Evolutionary conservation across 2,797 vertebrate genomes (phyloP), one percentile per base, ranked within the genome.

Genomic region (Gallinago nigripennis): DNA sequence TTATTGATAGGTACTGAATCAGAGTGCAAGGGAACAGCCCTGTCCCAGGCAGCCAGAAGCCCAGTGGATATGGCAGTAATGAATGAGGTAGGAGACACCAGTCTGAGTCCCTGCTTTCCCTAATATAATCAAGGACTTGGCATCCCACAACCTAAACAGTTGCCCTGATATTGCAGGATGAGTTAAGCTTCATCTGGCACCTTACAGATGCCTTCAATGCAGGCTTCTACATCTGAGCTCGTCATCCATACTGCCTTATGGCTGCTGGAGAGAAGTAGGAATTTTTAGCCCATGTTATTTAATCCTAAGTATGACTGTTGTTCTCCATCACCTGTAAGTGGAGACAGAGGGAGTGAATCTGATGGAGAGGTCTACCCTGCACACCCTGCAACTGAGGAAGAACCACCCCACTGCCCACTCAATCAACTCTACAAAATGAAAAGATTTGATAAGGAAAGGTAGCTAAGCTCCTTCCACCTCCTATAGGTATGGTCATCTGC

Each of bases 61-160:
- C 84, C 71, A 68, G 60, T 41, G 69, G 35, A 54, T 39, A 86
- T 2, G 28, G 60, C 41, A 90, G 50, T 93, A 93, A 94, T 79
- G 77, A 89, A 92, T 85, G 84, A 91, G 60, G 53, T 61, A 92
- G 89, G 82, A 96, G 72, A 88, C 84, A 82, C 17, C 39, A 87
- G 88, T 85, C 75, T 82, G 92, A 92, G 73, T 80, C 35, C 57
- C 57, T 86, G 65, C 43, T 78, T 91, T 92, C 54, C 50, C 79
- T 83, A 88, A 80, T 80, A 57, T 39, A 94, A 92, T 85, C 79
- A 88, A 60, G 39, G 37, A 60, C 46, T 54, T 80, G 75, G 37
- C 66, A 78, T 43, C 50, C 35, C 56, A n/a, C 37, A 65, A 65
- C 30, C 39, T 60, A 54, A 79, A 65, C 46, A 19, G 56, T 50